A percentile compares a stretch with the other conserved stretches of the same genome.
These are phyloP conservation scores for Troglohyphantes excavatus DNA, from an alignment of 2,888 invertebrate species.

Conservation along the genomic window DNA sequence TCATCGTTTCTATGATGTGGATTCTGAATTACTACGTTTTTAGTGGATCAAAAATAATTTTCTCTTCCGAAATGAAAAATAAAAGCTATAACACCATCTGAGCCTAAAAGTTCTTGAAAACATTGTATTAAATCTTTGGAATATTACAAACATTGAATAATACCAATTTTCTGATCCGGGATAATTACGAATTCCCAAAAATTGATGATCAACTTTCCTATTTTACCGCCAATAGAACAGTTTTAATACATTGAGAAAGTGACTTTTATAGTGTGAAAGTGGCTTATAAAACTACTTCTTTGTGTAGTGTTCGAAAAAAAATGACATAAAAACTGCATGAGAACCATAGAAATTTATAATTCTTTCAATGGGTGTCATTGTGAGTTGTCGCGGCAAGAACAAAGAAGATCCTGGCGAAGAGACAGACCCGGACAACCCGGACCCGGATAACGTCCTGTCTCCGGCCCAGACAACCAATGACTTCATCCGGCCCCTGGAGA, in stretches of 20 bases:
- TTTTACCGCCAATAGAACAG: too few species aligned
- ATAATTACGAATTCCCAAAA: too few species aligned
- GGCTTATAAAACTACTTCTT: background rate
- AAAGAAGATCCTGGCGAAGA: slow-evolving; percentile 13
- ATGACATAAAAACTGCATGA: too few species aligned
- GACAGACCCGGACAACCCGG: background rate
- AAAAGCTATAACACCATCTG: too few species aligned
- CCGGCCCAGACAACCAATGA: slow-evolving; percentile 61
- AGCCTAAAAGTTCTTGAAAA: too few species aligned
- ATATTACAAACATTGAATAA: too few species aligned
- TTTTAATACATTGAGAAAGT: background rate
- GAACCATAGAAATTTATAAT: background rate
- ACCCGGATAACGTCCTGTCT: slow-evolving; percentile 44
- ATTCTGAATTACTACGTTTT: too few species aligned
- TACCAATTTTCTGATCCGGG: too few species aligned
- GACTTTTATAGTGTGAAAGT: background rate
- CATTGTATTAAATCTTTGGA: too few species aligned
- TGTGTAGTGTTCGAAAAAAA: background rate
- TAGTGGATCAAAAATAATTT: background rate
- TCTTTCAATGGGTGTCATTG: slow-evolving; percentile 65
- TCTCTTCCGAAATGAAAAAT: background rate
- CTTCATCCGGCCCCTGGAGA: slow-evolving; percentile 63
- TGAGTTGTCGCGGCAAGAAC: slow-evolving; percentile 63
- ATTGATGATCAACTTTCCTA: too few species aligned
- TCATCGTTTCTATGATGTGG: too few species aligned